Evolutionary conservation across 2,113 vertebrate genomes (phyloP), one percentile per base, ranked within the genome.

Genomic region (Leptobrachium leishanense): DNA sequence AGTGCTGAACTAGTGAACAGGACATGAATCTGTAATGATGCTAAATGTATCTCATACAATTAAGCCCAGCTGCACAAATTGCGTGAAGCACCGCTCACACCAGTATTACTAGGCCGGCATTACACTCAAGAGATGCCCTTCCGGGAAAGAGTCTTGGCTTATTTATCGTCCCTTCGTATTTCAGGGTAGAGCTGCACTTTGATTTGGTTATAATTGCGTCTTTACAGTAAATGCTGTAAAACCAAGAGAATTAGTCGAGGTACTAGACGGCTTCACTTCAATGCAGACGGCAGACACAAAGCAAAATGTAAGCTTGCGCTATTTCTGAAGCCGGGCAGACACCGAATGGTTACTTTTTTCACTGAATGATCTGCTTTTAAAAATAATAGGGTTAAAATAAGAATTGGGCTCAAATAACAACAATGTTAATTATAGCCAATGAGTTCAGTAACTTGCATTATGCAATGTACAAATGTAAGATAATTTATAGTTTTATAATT

Each of bases 1-100:
- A 39, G 31, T 39, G 31, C 62, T 7, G 62, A 64, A 39, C 31
- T 5, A 13, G 53, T 63, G 69, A 69, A 11, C 57, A 71, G 43
- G 59, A n/a, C 76, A 72, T 79, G 76, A 79, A 79, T 72, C 68
- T 53, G 68, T 72, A 79, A 79, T 79, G 76, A 79, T 72, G 44
- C 68, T 72, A 72, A 79, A 79, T 72, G 62, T 72, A 79, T 79
- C 44, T 64, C 40, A 46, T 65, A 72, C 76, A 65, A 79, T 79
- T 79, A 79, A 43, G 68, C 46, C 57, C 76, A 79, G 76, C 76
- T 79, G 76, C 68, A 72, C 76, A 72, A 79, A 62, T 79, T 68
- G 71, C 69, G 76, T 44, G 59, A 72, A 72, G 68, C 39, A 2
- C 13, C 41, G 55, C 63, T 79, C 68, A 78, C 44, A 79, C 68